Evolutionary conservation across 1,140 invertebrate species (phyloP).

Genomic region (Drosophila chauvacae): DNA sequence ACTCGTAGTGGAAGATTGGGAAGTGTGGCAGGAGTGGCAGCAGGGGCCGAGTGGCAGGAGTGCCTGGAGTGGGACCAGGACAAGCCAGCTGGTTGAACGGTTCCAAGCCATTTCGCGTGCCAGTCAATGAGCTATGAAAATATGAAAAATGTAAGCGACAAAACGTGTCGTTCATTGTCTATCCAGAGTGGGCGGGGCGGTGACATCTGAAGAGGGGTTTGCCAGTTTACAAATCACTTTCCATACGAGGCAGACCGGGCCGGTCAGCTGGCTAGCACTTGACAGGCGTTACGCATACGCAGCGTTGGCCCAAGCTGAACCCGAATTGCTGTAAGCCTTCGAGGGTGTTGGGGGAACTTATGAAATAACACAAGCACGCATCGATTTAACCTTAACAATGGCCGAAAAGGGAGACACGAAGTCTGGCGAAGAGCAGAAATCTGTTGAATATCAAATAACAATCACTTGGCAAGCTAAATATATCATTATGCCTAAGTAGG

Average conservation of each 20-base stretch:
- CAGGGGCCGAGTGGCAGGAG: neutral
- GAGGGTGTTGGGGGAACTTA: slow-evolving; percentile 42
- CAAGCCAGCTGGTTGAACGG: slow-evolving; percentile 47
- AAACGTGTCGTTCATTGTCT: slow-evolving; percentile 47
- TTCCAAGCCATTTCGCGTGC: slow-evolving; percentile 65
- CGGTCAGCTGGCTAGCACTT: slow-evolving; percentile 15
- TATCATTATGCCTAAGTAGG: slow-evolving; percentile 83
- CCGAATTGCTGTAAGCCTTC: slow-evolving; percentile 6
- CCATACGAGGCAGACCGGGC: slow-evolving; percentile 8
- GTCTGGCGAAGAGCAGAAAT: slow-evolving; percentile 56
- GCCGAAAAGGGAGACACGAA: slow-evolving; percentile 27
- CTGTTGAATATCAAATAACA: slow-evolving; percentile 84
- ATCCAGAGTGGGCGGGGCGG: neutral
- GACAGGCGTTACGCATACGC: slow-evolving; percentile 62
- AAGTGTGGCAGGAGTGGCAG: neutral
- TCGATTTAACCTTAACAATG: slow-evolving; percentile 61
- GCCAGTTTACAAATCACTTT: slow-evolving; percentile 48
- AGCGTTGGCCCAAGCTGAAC: slow-evolving; percentile 29
- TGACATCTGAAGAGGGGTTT: slow-evolving; percentile 20
- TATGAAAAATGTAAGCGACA: slow-evolving; percentile 61
- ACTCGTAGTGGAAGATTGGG: slow-evolving; percentile 5
- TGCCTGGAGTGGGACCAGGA: neutral
- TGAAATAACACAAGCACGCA: slow-evolving; percentile 70
- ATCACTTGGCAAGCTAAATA: slow-evolving; percentile 83
- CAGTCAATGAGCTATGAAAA: slow-evolving; percentile 77